phyloP scores from a whole-genome alignment of 2,888 invertebrate species.

The Chirona hameri region DNA sequence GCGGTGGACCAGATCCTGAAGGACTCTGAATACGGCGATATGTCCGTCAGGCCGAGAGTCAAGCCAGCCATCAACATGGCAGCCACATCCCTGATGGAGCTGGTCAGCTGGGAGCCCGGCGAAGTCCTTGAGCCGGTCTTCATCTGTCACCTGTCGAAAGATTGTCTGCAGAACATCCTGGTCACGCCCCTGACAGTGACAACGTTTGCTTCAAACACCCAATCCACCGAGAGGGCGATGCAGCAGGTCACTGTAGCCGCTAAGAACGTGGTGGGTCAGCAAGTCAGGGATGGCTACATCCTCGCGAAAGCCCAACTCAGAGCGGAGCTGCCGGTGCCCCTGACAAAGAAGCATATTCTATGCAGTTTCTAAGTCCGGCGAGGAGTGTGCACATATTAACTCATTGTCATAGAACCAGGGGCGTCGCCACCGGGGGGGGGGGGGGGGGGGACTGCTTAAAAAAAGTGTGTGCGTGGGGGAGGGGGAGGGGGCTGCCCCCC shows the following conservation, averaged over 20 bases:
- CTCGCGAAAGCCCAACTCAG: neutral
- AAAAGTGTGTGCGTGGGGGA: too few relatives aligned
- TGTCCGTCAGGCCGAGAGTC: neutral
- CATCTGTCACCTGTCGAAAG: neutral
- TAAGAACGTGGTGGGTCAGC: neutral
- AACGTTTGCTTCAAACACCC: neutral
- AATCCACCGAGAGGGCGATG: neutral
- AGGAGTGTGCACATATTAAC: neutral
- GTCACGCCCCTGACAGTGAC: neutral
- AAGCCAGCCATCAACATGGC: neutral
- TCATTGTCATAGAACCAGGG: too few relatives aligned
- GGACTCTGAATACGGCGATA: neutral
- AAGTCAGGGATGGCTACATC: neutral
- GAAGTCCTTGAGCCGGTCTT: neutral
- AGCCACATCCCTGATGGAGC: neutral
- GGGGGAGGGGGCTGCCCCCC: too few relatives aligned
- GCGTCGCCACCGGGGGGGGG: too few relatives aligned
- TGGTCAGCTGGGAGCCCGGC: neutral
- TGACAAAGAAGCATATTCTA: neutral
- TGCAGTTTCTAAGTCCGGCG: neutral
- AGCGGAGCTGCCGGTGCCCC: neutral
- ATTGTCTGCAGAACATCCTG: neutral
- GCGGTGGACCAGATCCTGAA: constrained; percentile 5
- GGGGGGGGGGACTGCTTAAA: too few relatives aligned
- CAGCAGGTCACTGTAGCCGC: neutral